phyloP scores from a whole-genome alignment of 2,888 invertebrate genomes.

The Pachycephus smyrnensis region DNA sequence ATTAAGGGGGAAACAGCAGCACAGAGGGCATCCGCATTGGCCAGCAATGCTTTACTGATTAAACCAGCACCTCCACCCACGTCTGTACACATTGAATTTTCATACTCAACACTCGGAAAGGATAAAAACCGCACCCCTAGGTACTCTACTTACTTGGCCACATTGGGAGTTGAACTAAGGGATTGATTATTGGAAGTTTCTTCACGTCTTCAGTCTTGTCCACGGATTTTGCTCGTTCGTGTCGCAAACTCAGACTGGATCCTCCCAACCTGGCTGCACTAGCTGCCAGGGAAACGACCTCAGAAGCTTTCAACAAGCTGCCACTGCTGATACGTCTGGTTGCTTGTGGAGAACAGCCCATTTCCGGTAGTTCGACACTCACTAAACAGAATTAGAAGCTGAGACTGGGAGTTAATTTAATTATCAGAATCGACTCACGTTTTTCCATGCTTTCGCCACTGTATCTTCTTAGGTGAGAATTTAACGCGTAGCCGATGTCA shows the following conservation, averaged over 20 bases:
- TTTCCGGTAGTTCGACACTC: slow-evolving; percentile 65
- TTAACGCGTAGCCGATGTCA: slow-evolving; percentile 36
- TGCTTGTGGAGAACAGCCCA: slow-evolving; percentile 85
- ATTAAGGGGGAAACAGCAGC: slow-evolving; percentile 96
- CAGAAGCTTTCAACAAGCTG: slow-evolving; percentile 84
- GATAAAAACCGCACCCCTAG: neutral
- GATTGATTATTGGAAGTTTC: slow-evolving; percentile 90
- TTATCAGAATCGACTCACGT: slow-evolving; percentile 47
- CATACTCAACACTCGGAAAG: neutral
- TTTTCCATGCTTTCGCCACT: slow-evolving; percentile 66
- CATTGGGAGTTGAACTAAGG: slow-evolving; percentile 85
- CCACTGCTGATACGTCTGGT: slow-evolving; percentile 92
- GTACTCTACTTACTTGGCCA: slow-evolving; percentile 80
- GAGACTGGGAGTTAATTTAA: neutral
- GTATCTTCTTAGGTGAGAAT: slow-evolving; percentile 48
- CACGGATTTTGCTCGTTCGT: slow-evolving; percentile 68
- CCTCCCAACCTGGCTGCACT: slow-evolving; percentile 70
- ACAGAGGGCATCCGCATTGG: slow-evolving; percentile 96
- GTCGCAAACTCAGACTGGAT: slow-evolving; percentile 55
- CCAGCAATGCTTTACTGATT: slow-evolving; percentile 93
- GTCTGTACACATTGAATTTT: slow-evolving; percentile 65
- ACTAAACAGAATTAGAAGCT: slow-evolving; percentile 43
- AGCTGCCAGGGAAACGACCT: slow-evolving; percentile 73
- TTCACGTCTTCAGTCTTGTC: slow-evolving; percentile 71
- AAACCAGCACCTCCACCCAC: slow-evolving; percentile 84